Evolutionary conservation across 1,140 invertebrate genomes (phyloP).

Genomic region (Melanaphis sacchari): DNA sequence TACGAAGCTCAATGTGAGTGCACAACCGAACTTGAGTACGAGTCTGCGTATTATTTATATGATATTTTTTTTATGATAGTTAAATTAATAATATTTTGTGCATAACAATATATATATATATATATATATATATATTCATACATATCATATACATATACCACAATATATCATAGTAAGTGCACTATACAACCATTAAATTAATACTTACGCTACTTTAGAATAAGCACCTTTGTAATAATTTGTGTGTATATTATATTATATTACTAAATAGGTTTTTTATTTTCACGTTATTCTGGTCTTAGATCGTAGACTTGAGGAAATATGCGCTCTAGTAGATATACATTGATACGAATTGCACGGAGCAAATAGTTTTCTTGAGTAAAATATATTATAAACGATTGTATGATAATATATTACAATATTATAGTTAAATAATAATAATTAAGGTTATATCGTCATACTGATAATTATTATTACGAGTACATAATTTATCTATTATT

Average conservation of each 20-base stretch:
- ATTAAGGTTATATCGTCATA: background rate
- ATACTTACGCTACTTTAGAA: no score
- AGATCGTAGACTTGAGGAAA: background rate
- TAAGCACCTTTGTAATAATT: background rate
- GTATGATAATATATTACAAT: background rate
- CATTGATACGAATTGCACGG: background rate
- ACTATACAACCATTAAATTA: no score
- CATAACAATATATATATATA: no score
- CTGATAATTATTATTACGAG: background rate
- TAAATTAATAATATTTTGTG: no score
- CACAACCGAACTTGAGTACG: no score
- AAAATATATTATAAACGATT: background rate
- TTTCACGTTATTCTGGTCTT: background rate
- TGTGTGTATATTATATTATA: background rate
- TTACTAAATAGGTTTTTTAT: background rate
- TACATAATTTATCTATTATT: background rate
- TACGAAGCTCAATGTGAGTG: no score
- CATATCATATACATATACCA: no score
- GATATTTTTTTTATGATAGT: no score
- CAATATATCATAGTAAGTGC: no score
- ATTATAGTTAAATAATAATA: background rate
- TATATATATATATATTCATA: no score
- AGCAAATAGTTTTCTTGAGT: conserved; percentile 27
- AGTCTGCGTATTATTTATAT: no score
- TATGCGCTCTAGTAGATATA: conserved; percentile 17